phyloP scores from a whole-genome alignment of 2,113 vertebrate genomes.

The Gorilla gorilla region DNA sequence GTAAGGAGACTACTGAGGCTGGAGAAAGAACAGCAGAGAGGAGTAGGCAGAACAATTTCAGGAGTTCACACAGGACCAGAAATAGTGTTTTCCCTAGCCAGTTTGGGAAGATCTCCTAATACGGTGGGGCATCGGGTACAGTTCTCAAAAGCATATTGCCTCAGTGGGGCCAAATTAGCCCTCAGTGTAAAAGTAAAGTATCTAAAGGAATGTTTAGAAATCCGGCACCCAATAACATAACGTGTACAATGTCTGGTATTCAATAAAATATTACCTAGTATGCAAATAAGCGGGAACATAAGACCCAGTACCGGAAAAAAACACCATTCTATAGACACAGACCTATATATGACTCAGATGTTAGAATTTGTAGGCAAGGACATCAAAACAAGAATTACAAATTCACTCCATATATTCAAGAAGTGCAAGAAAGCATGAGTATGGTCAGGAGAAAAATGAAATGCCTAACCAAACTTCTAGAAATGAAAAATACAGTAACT shows the following conservation, averaged over 20 bases:
- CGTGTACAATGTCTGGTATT: neutral
- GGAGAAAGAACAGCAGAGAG: accelerated
- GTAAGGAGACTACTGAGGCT: neutral
- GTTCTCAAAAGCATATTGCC: neutral
- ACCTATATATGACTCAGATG: too few species aligned
- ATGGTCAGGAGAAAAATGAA: neutral
- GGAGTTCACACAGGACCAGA: neutral
- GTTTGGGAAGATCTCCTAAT: too few species aligned
- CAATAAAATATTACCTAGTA: neutral
- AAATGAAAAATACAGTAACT: neutral
- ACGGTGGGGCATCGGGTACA: too few species aligned
- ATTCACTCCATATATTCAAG: neutral
- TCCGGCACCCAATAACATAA: neutral
- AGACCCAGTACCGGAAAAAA: neutral
- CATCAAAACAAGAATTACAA: neutral
- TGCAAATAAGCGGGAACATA: neutral
- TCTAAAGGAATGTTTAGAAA: neutral
- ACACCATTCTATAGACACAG: neutral
- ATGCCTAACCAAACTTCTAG: neutral
- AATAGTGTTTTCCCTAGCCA: neutral
- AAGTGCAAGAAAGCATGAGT: neutral
- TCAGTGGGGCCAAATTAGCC: neutral
- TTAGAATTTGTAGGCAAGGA: neutral
- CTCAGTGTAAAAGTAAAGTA: neutral
- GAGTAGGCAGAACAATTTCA: neutral